Evolutionary conservation across 2,113 vertebrate species (phyloP), one percentile per base, ranked within the genome.

Genomic region (Centropus bengalensis): DNA sequence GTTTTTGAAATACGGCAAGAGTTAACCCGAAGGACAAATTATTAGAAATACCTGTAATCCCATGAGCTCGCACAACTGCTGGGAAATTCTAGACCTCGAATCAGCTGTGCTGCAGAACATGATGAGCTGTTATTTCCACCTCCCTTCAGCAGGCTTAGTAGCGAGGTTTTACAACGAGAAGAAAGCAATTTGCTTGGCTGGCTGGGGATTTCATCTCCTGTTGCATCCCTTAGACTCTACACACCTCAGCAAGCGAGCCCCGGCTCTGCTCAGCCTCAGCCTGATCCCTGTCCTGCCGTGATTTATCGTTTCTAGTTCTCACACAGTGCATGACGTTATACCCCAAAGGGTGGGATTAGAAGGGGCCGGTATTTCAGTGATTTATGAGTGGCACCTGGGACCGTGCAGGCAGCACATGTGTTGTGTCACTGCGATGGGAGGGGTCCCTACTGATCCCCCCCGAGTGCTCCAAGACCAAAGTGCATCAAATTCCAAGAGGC

Each of bases 351-450:
- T 82, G 77, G 79, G 94, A 87, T 96, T 93, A 88, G 80, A 87
- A 55, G 68, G 36, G 58, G 81, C 71, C 12, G 5, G 88, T 89
- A 95, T 86, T 92, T 91, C 88, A 93, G 92, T 95, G 96, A 97
- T 97, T 97, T 97, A 95, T 83, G 94, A 85, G 86, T 33, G 89
- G 82, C 92, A 96, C 86, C 91, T 97, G 94, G 68, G 66, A 84
- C 73, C 51, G 86, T 67, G 84, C 16, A 59, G 78, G 86, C 73
- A 96, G 86, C 64, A 18, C 91, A 82, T n/a, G 18, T 78, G 59
- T 87, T 94, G 70, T 91, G 85, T 94, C 92, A 85, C 59, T 77
- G 83, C 84, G 67, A 40, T 36, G 83, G 33, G 63, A 95, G 66
- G 45, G 84, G 55, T 63, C 51, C 94, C 49, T 75, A 88, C 79